Percentiles rank a stretch among this genome's conserved stretches.
phyloP scores from a whole-genome alignment of 53 echinoderm and acorn worm species.

The Arbacia lixula region DNA sequence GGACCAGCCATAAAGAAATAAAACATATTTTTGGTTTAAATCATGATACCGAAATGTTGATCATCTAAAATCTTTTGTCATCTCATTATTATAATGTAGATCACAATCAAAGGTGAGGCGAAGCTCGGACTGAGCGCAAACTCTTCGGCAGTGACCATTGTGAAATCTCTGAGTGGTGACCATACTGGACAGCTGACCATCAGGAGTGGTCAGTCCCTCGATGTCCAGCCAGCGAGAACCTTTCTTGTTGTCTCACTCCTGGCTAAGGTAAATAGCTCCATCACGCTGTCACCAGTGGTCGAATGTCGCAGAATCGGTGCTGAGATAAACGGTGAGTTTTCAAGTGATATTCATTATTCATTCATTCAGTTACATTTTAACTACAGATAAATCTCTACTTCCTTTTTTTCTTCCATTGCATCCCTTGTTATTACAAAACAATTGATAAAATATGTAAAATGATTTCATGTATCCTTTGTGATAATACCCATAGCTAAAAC shows the following conservation, averaged over 20 bases:
- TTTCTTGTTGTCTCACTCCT: conserved; percentile 78
- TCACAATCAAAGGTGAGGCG: conserved; percentile 65
- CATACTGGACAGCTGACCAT: conserved; percentile 74
- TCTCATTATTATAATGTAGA: conserved; percentile 20
- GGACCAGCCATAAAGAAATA: too few species aligned
- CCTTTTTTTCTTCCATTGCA: too few species aligned
- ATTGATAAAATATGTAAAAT: too few species aligned
- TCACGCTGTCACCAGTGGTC: conserved; percentile 67
- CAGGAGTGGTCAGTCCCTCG: conserved; percentile 60
- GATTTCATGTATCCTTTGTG: too few species aligned
- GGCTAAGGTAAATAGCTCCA: conserved; percentile 47
- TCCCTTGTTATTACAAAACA: too few species aligned
- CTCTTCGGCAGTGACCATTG: conserved; percentile 11
- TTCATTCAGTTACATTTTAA: not conserved
- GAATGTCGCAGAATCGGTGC: conserved; percentile 88
- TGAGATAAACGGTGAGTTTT: conserved; percentile 65
- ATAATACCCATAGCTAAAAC: too few species aligned
- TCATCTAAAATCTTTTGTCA: not conserved
- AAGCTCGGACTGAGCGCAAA: conserved; percentile 54
- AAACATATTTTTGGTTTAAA: too few species aligned
- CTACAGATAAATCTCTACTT: not conserved
- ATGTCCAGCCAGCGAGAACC: conserved; percentile 45
- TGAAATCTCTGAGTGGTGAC: conserved; percentile 68
- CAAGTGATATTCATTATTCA: not conserved
- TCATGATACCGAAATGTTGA: not conserved